Percentiles rank a stretch among this genome's conserved stretches.
Conservation (phyloP, 2,113 vertebrate species). For the Peromyscus leucopus region DNA sequence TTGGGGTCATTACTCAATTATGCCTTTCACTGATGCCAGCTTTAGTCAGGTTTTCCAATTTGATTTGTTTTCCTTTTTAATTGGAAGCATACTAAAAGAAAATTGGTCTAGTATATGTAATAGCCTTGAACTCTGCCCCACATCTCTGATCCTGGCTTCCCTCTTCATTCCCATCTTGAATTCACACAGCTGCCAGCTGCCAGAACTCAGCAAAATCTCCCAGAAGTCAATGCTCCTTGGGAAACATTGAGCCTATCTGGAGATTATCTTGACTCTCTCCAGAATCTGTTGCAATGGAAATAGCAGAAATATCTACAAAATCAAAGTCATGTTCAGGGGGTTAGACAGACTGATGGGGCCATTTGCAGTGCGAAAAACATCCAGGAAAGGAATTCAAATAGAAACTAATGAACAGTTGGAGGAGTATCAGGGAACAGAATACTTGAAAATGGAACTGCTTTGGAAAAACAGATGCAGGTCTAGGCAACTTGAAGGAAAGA, state of each 20-base stretch:
- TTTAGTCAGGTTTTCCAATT: neutral
- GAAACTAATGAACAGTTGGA: slow-evolving; percentile 16
- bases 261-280: neutral
- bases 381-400: neutral
- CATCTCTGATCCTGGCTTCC: neutral
- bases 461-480: neutral
- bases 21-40: neutral
- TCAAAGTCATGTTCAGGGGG: neutral
- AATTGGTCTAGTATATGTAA: neutral
- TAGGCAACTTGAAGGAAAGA: neutral
- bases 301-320: neutral
- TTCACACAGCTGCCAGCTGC: neutral
- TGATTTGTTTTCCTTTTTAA: neutral
- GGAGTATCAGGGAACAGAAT: neutral
- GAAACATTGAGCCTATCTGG: neutral
- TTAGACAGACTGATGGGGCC: neutral
- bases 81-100: neutral
- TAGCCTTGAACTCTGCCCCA: neutral
- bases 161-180: neutral
- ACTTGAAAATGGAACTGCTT: neutral
- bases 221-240: neutral
- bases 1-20: neutral
- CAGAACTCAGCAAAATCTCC: neutral
- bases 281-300: slow-evolving; percentile 26
- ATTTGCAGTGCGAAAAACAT: neutral